These are phyloP conservation scores for Irena cyanogastra DNA, from an alignment of 2,113 vertebrate species.

Conservation along the genomic window DNA sequence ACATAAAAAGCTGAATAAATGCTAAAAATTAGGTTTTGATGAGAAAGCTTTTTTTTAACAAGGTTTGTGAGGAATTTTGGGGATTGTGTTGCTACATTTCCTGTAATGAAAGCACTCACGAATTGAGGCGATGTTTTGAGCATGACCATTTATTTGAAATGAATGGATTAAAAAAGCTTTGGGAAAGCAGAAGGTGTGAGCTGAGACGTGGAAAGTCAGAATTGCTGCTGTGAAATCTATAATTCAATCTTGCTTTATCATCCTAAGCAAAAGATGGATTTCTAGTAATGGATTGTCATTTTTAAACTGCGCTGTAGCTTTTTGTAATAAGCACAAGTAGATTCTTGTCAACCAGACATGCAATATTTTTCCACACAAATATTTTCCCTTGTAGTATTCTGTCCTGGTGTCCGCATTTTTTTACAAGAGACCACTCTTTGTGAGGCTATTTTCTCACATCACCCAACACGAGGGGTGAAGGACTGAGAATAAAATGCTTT, in stretches of 20 bases:
- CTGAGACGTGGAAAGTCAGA: not conserved
- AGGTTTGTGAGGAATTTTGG: not conserved
- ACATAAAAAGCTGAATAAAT: not conserved
- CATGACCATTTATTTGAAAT: conserved; percentile 46
- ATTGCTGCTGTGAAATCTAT: conserved; percentile 29
- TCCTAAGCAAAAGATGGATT: conserved; percentile 35
- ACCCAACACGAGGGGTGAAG: not conserved
- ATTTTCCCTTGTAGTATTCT: not conserved
- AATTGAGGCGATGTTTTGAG: conserved; percentile 16
- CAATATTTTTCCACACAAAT: not conserved
- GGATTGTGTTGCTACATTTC: not conserved
- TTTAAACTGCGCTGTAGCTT: not conserved
- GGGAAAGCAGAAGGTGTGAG: conserved; percentile 21
- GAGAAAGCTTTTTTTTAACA: not conserved
- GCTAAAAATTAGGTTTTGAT: not conserved
- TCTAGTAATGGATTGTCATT: conserved; percentile 44
- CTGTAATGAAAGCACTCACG: not conserved
- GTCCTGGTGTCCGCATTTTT: not conserved
- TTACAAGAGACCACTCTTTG: not conserved
- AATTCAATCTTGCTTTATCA: conserved; percentile 66
- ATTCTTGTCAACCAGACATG: conserved; percentile 13
- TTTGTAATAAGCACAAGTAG: conserved; percentile 30
- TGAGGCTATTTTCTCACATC: not conserved
- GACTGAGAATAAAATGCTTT: not conserved
- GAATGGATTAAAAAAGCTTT: conserved; percentile 13